Conservation (phyloP, 2,888 invertebrate genomes). For the Ethmia dodecea region DNA sequence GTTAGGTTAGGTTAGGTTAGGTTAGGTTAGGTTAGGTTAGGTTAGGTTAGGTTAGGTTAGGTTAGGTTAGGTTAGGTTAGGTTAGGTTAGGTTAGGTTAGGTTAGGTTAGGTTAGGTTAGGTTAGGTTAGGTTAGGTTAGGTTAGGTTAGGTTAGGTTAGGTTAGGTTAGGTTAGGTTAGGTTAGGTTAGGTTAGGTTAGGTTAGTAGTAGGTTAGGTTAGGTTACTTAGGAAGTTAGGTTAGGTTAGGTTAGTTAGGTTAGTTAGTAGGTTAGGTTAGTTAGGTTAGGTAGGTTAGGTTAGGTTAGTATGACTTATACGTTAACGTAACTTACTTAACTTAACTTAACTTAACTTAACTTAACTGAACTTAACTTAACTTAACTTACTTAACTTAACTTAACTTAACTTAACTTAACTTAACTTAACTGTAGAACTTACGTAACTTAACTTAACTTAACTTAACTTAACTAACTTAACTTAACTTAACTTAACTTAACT, state of each 20-base stretch:
- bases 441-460: constrained; percentile 21
- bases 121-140: constrained; percentile 10
- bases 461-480: constrained; percentile 15
- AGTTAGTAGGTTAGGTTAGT: constrained; percentile 7
- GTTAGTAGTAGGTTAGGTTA: constrained; percentile 8
- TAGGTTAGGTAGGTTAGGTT: constrained; percentile 6
- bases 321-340: constrained; percentile 8
- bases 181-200: constrained; percentile 6
- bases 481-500: constrained; percentile 18
- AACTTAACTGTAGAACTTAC: constrained; percentile 14
- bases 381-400: constrained; percentile 14
- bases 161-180: constrained; percentile 5
- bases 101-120: constrained; percentile 11
- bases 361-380: constrained; percentile 10
- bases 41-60: constrained; percentile 18
- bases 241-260: constrained; percentile 9
- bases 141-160: constrained; percentile 9
- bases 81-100: constrained; percentile 12
- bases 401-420: constrained; percentile 17
- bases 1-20: constrained; percentile 19
- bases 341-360: constrained; percentile 12
- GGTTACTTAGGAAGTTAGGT: constrained; percentile 10
- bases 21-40: constrained; percentile 17
- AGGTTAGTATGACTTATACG: constrained; percentile 6
- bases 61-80: constrained; percentile 18